Evolutionary conservation across 64 coral and sea anemone genomes (phyloP).

Genomic region (Dendrophyllia cribrosa): DNA sequence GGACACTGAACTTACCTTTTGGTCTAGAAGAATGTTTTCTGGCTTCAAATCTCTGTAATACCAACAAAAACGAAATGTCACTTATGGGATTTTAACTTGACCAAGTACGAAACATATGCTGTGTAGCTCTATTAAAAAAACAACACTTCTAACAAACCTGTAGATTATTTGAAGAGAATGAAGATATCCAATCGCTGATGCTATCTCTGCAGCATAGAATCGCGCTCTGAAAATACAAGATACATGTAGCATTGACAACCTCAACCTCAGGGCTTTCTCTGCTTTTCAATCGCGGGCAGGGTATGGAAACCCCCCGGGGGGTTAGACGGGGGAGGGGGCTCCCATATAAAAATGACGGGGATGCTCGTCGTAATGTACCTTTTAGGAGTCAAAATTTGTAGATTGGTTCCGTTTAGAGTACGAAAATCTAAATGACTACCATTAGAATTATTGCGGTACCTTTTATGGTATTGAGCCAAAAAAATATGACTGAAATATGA

Average conservation of each 20-base stretch:
- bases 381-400: no score
- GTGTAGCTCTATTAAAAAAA: neutral
- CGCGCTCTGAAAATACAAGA: slow-evolving; percentile 72
- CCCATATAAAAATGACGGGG: no score
- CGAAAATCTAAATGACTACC: no score
- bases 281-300: no score
- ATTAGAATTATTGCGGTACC: no score
- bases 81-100: neutral
- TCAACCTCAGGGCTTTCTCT: no score
- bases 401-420: no score
- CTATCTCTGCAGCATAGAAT: slow-evolving; percentile 99
- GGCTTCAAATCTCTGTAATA: slow-evolving; percentile 91
- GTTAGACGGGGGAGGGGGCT: no score
- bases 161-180: slow-evolving; percentile 96
- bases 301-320: no score
- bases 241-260: neutral
- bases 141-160: slow-evolving; percentile 36
- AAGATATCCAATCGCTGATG: slow-evolving; percentile 96
- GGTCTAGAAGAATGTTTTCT: slow-evolving; percentile 97
- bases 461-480: no score
- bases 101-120: neutral
- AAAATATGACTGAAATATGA: no score
- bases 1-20: slow-evolving; percentile 72
- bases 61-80: neutral
- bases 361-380: no score